phyloP scores from a whole-genome alignment of 2,797 vertebrate genomes.

The Eurystomus glaucurus region DNA sequence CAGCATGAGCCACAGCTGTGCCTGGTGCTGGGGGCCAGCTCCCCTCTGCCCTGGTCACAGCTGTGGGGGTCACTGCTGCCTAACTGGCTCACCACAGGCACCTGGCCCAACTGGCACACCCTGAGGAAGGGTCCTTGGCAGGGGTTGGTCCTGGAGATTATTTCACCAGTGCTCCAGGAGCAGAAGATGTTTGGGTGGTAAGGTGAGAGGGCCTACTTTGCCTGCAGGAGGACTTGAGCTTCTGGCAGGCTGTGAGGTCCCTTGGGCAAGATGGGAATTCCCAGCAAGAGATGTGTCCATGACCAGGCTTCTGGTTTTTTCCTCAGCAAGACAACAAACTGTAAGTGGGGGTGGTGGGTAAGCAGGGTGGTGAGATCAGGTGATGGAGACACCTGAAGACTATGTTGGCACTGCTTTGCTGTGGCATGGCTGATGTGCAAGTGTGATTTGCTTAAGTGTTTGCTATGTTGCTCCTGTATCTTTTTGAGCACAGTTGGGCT shows the following conservation, averaged over 20 bases:
- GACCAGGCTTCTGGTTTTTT: not conserved
- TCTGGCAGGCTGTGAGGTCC: not conserved
- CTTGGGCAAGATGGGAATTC: accelerated
- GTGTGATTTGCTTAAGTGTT: accelerated
- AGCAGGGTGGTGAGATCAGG: not conserved
- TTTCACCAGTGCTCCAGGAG: not conserved
- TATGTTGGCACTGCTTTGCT: accelerated
- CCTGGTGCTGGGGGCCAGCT: not conserved
- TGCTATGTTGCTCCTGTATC: accelerated
- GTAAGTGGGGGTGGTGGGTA: not conserved
- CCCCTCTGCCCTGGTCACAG: not conserved
- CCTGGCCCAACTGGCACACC: not conserved
- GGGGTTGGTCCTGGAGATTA: not conserved
- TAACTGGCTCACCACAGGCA: not conserved
- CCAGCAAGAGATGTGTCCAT: accelerated
- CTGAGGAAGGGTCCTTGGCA: not conserved
- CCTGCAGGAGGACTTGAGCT: not conserved
- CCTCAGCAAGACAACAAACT: not conserved
- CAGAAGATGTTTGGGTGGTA: not conserved
- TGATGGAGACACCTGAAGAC: accelerated
- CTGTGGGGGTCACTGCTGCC: not conserved
- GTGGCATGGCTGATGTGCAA: accelerated
- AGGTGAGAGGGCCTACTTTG: not conserved
- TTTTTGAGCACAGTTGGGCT: accelerated
- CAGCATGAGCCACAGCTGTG: accelerated